Evolutionary conservation across 2,113 vertebrate genomes (phyloP), one percentile per base, ranked within the genome.

Genomic region (Tachuris rubrigastra): DNA sequence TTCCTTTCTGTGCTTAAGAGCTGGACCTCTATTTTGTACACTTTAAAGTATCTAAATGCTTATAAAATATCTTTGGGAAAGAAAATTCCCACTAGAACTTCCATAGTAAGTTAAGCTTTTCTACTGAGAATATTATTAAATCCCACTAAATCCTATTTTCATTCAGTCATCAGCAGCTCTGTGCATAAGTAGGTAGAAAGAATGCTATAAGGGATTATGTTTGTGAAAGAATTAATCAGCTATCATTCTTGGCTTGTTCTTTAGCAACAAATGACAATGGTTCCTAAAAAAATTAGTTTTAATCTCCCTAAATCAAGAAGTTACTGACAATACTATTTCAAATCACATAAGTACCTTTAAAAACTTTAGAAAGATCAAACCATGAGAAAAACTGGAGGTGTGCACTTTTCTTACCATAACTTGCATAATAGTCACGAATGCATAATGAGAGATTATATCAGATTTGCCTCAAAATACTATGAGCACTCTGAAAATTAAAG

Each of bases 111-210:
- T 91, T 95, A 72, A 96, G 74, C 52, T 74, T 95, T 97, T 93
- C 96, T 88, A 92, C 62, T 37, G 39, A 97, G 97, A 97, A 71
- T 95, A 94, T 95, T 83, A 91, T 58, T 94, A 96, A 96, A 97
- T 96, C 92, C 86, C 39, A 62, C 65, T 94, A 95, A 97, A 97
- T 94, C 91, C 85, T 94, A 72, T 95, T 95, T 95, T 83, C 67
- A 80, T 74, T 95, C 90, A 96, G 63, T 90, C 85, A 94, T 37
- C 75, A 91, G 78, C 77, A 95, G 86, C 41, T 94, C 74, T 91
- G n/a, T 93, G 78, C 46, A 87, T 71, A 95, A 89, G 95, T 6
- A 85, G 42, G 86, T 20, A 88, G 42, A 77, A 87, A 87, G 86
- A 87, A 96, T 14, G 55, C 65, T 76, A 44, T 35, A 67, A 89